These are phyloP conservation scores for Symphodus melops DNA, from an alignment of 2,113 vertebrate species.

Conservation along the genomic window DNA sequence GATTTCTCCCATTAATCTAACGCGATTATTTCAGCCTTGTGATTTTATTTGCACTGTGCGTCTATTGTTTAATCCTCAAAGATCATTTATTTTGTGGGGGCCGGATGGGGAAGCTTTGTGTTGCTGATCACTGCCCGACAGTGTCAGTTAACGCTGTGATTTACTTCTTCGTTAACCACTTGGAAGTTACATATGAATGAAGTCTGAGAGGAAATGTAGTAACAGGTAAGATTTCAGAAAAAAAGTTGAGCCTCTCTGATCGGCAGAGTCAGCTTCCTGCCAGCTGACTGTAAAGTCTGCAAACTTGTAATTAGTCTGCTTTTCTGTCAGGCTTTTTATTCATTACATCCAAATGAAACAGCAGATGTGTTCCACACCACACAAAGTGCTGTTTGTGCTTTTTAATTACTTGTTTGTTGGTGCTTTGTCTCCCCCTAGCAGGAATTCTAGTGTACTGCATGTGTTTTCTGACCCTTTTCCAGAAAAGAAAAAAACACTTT, in stretches of 20 bases:
- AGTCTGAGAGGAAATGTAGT: constrained; percentile 5
- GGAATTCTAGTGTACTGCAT: constrained; percentile 40
- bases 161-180: too few species aligned
- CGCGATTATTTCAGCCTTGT: too few species aligned
- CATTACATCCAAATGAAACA: constrained; percentile 67
- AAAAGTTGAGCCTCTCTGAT: constrained; percentile 15
- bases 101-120: too few species aligned
- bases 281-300: constrained; percentile 64
- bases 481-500: too few species aligned
- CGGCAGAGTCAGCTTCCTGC: constrained; percentile 50
- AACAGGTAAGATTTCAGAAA: constrained; percentile 39
- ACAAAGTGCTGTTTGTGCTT: constrained; percentile 25
- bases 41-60: too few species aligned
- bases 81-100: too few species aligned
- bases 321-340: constrained; percentile 61
- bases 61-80: too few species aligned
- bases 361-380: constrained; percentile 61
- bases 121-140: too few species aligned
- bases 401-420: constrained; percentile 59
- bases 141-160: neutral
- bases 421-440: constrained; percentile 76
- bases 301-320: constrained; percentile 72
- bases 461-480: neutral
- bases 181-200: neutral
- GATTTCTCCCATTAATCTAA: too few species aligned